Conservation (phyloP, 2,113 vertebrate species). For the Phylloscopus trochiloides region DNA sequence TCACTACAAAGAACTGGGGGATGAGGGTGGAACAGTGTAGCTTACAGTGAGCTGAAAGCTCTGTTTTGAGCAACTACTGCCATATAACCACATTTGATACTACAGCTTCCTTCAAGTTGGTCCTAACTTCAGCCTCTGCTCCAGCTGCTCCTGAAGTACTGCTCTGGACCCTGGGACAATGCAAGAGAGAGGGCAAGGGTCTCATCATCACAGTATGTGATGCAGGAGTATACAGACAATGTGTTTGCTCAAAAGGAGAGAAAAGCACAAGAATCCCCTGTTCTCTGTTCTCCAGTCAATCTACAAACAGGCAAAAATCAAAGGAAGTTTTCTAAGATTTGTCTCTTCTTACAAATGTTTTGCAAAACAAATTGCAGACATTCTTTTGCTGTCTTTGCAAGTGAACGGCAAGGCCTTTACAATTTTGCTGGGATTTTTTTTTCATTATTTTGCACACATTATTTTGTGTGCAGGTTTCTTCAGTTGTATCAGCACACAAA, state of each 20-base stretch:
- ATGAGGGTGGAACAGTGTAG: accelerated
- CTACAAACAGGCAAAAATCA: background rate
- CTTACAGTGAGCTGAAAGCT: background rate
- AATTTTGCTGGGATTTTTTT: background rate
- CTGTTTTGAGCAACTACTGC: background rate
- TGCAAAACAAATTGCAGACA: background rate
- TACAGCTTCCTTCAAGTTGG: background rate
- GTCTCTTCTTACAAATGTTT: background rate
- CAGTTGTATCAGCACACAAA: background rate
- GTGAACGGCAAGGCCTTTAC: background rate
- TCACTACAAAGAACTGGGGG: background rate
- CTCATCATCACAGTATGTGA: background rate
- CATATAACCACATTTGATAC: background rate
- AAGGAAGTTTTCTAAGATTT: background rate
- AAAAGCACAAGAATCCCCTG: background rate
- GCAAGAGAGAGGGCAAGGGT: background rate
- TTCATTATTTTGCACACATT: background rate
- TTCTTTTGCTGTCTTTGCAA: background rate
- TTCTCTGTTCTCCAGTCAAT: background rate
- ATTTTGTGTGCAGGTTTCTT: background rate
- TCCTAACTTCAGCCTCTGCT: background rate
- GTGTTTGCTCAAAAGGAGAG: background rate
- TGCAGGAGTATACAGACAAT: background rate
- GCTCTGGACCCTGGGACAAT: background rate
- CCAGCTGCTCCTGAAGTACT: background rate